Conservation (phyloP, 2,888 invertebrate genomes). For the Drosophila mayaguana region DNA sequence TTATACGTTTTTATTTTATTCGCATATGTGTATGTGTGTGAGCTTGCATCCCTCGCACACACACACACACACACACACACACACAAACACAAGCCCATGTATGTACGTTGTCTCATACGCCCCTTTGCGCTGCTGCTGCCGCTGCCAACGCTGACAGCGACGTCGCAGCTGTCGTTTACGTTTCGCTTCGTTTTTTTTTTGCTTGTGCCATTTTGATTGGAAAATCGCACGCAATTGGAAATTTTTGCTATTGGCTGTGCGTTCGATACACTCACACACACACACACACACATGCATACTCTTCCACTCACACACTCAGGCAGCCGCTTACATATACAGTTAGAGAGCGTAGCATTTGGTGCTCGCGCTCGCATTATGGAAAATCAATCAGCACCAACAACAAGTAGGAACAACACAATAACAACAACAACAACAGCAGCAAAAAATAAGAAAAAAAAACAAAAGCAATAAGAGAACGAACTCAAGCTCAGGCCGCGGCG, state of each 20-base stretch:
- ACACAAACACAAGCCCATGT: conserved; percentile 30
- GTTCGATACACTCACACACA: conserved; percentile 68
- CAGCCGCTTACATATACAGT: background rate
- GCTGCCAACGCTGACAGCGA: conserved; percentile 22
- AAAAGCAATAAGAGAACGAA: conserved; percentile 28
- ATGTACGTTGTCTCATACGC: conserved; percentile 45
- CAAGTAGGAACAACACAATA: conserved; percentile 15
- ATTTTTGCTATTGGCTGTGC: conserved; percentile 79
- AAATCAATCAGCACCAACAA: conserved; percentile 68
- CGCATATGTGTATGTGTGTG: conserved; percentile 43
- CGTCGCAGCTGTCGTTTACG: conserved; percentile 44
- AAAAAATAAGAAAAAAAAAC: conserved; percentile 5
- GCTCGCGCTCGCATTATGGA: conserved; percentile 73
- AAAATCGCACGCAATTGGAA: conserved; percentile 81
- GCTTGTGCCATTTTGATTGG: conserved; percentile 77
- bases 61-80: conserved; percentile 35
- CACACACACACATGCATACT: conserved; percentile 40
- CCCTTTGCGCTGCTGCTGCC: conserved; percentile 44
- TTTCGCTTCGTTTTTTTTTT: conserved; percentile 46
- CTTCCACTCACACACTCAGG: conserved; percentile 16
- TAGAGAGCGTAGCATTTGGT: conserved; percentile 31
- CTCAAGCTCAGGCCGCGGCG: conserved; percentile 38
- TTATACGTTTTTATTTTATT: conserved; percentile 39
- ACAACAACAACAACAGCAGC: background rate
- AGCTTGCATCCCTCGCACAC: conserved; percentile 26